Evolutionary conservation across 2,797 vertebrate genomes (phyloP), one percentile per base, ranked within the genome.

Genomic region (Arctocebus calabarensis): DNA sequence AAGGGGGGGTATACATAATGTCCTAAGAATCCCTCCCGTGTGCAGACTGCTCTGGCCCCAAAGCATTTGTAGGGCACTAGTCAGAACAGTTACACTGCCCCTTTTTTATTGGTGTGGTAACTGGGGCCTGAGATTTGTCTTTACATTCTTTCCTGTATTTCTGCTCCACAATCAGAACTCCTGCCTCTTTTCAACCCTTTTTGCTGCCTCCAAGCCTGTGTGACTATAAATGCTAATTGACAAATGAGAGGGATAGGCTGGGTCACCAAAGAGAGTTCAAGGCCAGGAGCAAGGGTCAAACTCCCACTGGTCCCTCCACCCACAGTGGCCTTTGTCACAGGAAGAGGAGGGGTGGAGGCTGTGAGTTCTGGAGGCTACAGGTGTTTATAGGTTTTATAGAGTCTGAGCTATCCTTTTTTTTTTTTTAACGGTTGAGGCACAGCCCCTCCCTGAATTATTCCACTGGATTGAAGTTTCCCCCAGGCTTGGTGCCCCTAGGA

Each of bases 231-330:
- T n/a, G 64, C 27, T 68, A 27, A 62, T 0, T 17, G 57, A 32
- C 17, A 95, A 74, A 55, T 27, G 11, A 90, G 59, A 43, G 70
- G 22, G 5, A 45, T 13, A 25, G 62, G 7, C 73, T 77, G 29
- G 57, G 57, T 74, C 62, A 79, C 20, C 25, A 4, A 9, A 23
- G 77, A 25, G 75, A 83, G 88, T 75, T 90, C 84, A 77, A 83
- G 81, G 83, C 82, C 52, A 34, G 87, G 34, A 83, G 40, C 93
- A 48, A 52, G 83, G 90, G 61, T 88, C 95, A 96, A 74, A 94
- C 48, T 83, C 82, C 71, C 48, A 48, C 62, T 14, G 7, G n/a
- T 55, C 70, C 74, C 70, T 92, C 84, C 71, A 57, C 90, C 85
- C 32, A 73, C 59, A 5, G 23, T 71, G 83, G 91, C 79, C 95